Percentiles rank a stretch among this genome's conserved stretches.
Evolutionary conservation across 2,888 invertebrate species (phyloP).

Genomic region (Noctua comes): DNA sequence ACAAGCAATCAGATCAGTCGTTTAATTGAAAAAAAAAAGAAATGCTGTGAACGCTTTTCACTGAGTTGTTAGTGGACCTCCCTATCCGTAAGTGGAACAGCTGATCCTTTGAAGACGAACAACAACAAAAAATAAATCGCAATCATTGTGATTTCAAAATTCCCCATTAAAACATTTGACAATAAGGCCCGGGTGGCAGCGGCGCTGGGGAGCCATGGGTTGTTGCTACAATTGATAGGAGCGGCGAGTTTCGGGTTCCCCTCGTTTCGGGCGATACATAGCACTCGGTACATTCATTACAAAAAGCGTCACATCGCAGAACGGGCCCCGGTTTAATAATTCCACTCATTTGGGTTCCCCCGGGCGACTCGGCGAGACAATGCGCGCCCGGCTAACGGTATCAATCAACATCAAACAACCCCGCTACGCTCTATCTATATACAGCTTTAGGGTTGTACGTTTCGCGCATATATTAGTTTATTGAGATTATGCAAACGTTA

Average conservation of each 20-base stretch:
- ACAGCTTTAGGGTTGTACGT: conserved; percentile 79
- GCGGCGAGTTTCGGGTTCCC: conserved; percentile 67
- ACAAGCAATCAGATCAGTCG: not conserved
- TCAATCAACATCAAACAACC: conserved; percentile 90
- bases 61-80: conserved; percentile 14
- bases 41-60: not conserved
- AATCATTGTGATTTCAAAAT: conserved; percentile 70
- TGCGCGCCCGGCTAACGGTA: conserved; percentile 88
- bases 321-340: conserved; percentile 88
- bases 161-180: conserved; percentile 76
- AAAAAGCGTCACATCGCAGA: conserved; percentile 88
- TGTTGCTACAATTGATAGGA: conserved; percentile 78
- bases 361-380: conserved; percentile 84
- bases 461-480: conserved; percentile 67
- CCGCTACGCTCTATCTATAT: conserved; percentile 75
- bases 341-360: conserved; percentile 88
- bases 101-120: conserved; percentile 68
- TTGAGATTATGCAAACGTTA: conserved; percentile 55
- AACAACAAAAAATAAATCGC: conserved; percentile 66
- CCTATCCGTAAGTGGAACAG: conserved; percentile 65
- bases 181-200: conserved; percentile 75
- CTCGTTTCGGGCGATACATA: conserved; percentile 62
- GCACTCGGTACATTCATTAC: conserved; percentile 85
- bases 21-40: conserved; percentile 2
- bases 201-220: conserved; percentile 68